Evolutionary conservation across 2,797 vertebrate genomes (phyloP).

Genomic region (Monodelphis domestica): DNA sequence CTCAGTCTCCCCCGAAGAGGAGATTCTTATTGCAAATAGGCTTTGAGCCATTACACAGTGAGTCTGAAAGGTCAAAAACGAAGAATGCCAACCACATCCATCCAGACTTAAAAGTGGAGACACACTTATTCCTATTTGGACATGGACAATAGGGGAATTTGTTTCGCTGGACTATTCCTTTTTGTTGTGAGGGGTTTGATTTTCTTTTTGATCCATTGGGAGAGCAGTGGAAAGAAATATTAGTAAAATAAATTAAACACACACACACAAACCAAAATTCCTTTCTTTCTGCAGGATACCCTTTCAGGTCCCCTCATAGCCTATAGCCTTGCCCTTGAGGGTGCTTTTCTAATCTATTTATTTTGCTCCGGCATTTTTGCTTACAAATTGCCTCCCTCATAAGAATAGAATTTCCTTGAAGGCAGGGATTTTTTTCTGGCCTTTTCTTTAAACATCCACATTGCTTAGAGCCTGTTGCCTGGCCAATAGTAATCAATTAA

Average conservation of each 20-base stretch:
- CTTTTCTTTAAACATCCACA: not conserved
- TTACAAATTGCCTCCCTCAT: not conserved
- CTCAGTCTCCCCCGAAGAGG: not conserved
- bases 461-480: not conserved
- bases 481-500: not conserved
- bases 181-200: not conserved
- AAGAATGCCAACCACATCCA: not conserved
- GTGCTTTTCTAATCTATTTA: not conserved
- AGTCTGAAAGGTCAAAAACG: not conserved
- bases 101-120: not conserved
- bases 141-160: not conserved
- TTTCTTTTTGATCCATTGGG: not conserved
- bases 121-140: not conserved
- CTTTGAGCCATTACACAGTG: not conserved
- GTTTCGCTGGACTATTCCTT: not conserved
- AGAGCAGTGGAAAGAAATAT: not conserved
- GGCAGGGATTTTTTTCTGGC: not conserved
- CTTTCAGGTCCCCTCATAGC: not conserved
- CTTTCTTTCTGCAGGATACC: not conserved
- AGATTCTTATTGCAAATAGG: not conserved
- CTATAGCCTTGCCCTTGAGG: not conserved
- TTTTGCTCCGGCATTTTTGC: not conserved
- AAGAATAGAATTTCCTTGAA: not conserved
- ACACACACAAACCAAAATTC: not conserved
- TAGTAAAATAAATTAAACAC: not conserved